Percentiles rank a stretch among this genome's conserved stretches.
Conservation (phyloP, 2,113 vertebrate species). For the Recurvirostra avosetta region DNA sequence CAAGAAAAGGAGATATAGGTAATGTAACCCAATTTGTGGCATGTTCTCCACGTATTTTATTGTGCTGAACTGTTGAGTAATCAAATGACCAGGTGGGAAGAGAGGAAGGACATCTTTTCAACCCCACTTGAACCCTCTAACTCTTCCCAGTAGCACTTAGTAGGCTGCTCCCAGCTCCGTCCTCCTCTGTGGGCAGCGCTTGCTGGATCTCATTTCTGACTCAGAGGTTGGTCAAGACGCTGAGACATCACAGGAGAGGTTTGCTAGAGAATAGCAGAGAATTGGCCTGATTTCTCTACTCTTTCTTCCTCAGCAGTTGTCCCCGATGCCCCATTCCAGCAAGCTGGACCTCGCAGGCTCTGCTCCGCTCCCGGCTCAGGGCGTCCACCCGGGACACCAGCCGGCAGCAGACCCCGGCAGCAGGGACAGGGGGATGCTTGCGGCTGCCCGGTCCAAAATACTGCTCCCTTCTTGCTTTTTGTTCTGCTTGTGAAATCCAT, state of each 20-base stretch:
- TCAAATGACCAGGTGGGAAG: not conserved
- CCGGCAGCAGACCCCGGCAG: not conserved
- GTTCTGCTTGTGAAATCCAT: not conserved
- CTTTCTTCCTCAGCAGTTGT: not conserved
- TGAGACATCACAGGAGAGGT: not conserved
- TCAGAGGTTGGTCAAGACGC: accelerated
- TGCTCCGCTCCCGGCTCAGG: accelerated
- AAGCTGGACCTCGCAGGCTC: not conserved
- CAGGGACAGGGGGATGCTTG: not conserved
- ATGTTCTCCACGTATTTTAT: accelerated
- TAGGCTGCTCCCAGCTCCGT: not conserved
- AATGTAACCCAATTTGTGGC: not conserved
- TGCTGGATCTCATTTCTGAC: not conserved
- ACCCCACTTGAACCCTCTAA: not conserved
- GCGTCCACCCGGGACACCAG: not conserved
- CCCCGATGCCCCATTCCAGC: not conserved
- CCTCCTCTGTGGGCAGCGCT: not conserved
- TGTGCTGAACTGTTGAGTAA: not conserved
- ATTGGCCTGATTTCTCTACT: not conserved
- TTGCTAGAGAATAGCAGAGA: not conserved
- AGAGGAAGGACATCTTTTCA: not conserved
- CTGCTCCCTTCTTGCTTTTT: not conserved
- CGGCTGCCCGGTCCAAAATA: not conserved
- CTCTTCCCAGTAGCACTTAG: not conserved
- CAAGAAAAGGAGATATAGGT: not conserved